phyloP scores from a whole-genome alignment of 2,888 invertebrate genomes.

The Punctoribates punctum region DNA sequence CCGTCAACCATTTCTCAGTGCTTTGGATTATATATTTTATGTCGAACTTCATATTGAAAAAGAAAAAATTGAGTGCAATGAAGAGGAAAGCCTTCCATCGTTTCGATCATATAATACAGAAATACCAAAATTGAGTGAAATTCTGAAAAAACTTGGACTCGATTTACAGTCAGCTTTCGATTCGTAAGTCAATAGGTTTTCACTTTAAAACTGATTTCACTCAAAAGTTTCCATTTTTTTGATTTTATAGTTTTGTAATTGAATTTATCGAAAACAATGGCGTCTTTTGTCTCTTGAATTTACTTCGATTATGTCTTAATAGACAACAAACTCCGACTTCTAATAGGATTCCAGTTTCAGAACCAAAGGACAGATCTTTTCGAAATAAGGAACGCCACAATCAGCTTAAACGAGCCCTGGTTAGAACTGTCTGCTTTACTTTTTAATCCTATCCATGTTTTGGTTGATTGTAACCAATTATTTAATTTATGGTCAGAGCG shows the following conservation, averaged over 20 bases:
- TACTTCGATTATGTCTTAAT: conserved; percentile 67
- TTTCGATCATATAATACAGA: conserved; percentile 37
- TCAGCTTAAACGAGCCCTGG: conserved; percentile 44
- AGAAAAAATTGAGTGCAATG: conserved; percentile 40
- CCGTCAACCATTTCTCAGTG: conserved; percentile 45
- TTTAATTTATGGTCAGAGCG: conserved; percentile 59
- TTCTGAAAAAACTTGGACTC: conserved; percentile 46
- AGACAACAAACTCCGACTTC: conserved; percentile 56
- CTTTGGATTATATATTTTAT: conserved; percentile 47
- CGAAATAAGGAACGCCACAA: conserved; percentile 38
- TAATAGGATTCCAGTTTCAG: conserved; percentile 35
- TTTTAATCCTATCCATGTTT: neutral
- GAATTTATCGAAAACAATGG: conserved; percentile 87
- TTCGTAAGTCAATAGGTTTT: neutral
- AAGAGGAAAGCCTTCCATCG: neutral
- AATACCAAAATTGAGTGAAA: conserved; percentile 45
- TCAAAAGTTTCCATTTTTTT: neutral
- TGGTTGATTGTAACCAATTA: neutral
- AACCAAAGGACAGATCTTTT: conserved; percentile 7
- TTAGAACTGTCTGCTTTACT: conserved; percentile 32
- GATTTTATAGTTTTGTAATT: conserved; percentile 74
- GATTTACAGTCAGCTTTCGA: conserved; percentile 46
- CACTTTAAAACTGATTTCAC: neutral
- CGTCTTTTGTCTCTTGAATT: conserved; percentile 73
- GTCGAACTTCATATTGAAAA: conserved; percentile 45